Evolutionary conservation across 2,888 invertebrate species (phyloP).

Genomic region (Coelopa pilipes): DNA sequence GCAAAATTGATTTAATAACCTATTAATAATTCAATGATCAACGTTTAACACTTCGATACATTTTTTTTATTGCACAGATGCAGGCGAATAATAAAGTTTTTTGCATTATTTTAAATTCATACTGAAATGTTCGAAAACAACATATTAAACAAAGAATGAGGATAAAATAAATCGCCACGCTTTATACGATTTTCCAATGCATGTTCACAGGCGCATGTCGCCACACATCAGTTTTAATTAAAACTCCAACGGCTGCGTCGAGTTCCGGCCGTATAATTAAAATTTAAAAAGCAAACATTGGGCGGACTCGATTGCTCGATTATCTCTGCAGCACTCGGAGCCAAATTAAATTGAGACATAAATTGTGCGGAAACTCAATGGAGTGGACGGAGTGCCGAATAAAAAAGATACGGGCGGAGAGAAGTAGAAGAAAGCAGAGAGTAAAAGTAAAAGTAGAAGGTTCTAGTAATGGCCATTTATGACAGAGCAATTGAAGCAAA

Average conservation of each 20-base stretch:
- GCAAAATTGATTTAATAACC: background rate
- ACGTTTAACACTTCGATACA: too few relatives aligned
- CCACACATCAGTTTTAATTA: conserved; percentile 41
- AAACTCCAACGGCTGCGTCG: conserved; percentile 21
- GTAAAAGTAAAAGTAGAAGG: background rate
- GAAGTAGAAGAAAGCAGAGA: background rate
- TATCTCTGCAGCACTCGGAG: conserved; percentile 14
- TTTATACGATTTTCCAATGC: conserved; percentile 3
- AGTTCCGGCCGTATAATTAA: background rate
- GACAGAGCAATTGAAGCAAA: background rate
- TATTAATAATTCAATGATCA: background rate
- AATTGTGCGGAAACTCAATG: conserved; percentile 18
- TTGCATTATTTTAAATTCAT: too few relatives aligned
- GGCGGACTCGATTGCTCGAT: background rate
- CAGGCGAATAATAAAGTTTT: background rate
- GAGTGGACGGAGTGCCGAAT: background rate
- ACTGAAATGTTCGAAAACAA: too few relatives aligned
- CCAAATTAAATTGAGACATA: conserved; percentile 41
- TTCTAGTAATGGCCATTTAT: background rate
- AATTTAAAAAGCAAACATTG: conserved; percentile 26
- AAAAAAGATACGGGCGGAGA: background rate
- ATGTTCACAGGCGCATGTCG: conserved; percentile 29
- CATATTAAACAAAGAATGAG: too few relatives aligned
- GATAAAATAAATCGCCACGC: too few relatives aligned
- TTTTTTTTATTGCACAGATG: background rate